Percentiles rank a stretch among this genome's conserved stretches.
These are phyloP conservation scores for Panthera uncia DNA, from an alignment of 2,113 vertebrate genomes.

Conservation along the genomic window DNA sequence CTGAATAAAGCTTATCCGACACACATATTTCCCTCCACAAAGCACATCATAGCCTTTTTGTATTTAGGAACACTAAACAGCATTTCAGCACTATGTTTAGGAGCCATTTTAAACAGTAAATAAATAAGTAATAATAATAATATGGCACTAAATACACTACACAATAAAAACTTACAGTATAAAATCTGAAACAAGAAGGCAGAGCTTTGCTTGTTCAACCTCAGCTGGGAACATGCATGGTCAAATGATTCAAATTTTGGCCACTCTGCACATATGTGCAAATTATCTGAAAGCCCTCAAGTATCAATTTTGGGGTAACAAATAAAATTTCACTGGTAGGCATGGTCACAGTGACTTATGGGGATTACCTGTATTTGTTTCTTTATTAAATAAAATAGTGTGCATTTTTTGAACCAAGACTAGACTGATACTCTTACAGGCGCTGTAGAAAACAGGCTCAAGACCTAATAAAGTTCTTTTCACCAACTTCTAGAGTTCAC, in stretches of 20 bases:
- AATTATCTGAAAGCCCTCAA: background rate
- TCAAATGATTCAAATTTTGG: background rate
- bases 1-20: background rate
- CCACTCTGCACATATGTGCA: background rate
- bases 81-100: background rate
- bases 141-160: background rate
- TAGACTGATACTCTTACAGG: background rate
- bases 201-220: background rate
- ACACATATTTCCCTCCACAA: background rate
- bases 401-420: background rate
- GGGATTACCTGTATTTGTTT: background rate
- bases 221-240: accelerated
- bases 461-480: background rate
- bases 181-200: background rate
- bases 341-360: background rate
- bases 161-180: background rate
- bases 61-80: background rate
- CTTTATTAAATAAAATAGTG: background rate
- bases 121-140: background rate
- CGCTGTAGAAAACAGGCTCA: background rate
- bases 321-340: background rate
- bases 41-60: background rate
- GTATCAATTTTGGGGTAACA: background rate
- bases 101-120: background rate
- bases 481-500: background rate